Percentiles rank a stretch among this genome's conserved stretches.
Evolutionary conservation across 2,888 invertebrate genomes (phyloP).

Genomic region (Theretra japonica): DNA sequence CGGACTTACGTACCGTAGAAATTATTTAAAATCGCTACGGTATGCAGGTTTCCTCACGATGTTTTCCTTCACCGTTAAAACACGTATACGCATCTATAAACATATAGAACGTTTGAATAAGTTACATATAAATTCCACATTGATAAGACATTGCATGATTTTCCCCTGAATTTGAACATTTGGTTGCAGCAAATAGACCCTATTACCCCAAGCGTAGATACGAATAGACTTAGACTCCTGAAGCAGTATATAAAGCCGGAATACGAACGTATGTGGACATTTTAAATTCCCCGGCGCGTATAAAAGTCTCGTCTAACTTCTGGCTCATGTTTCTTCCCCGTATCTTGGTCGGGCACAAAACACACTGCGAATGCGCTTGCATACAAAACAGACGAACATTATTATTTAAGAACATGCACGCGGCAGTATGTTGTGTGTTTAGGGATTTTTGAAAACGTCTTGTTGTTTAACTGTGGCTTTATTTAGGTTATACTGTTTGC

Average conservation of each 20-base stretch:
- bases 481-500: too few relatives aligned
- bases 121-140: too few relatives aligned
- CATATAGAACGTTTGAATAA: too few relatives aligned
- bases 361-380: constrained; percentile 30
- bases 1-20: too few relatives aligned
- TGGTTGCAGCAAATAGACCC: too few relatives aligned
- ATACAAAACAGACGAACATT: constrained; percentile 29
- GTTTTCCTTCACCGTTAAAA: too few relatives aligned
- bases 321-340: constrained; percentile 13
- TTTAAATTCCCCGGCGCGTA: constrained; percentile 10
- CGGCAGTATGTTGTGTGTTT: neutral
- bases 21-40: too few relatives aligned
- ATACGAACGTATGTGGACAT: constrained; percentile 5
- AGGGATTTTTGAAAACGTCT: neutral
- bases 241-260: neutral
- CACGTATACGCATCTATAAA: too few relatives aligned
- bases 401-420: constrained; percentile 29
- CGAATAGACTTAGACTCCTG: neutral
- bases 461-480: neutral
- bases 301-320: constrained; percentile 22
- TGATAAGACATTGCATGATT: too few relatives aligned
- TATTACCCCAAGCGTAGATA: too few relatives aligned
- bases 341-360: constrained; percentile 29
- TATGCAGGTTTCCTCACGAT: too few relatives aligned
- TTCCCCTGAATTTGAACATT: too few relatives aligned